phyloP scores from a whole-genome alignment of 2,797 vertebrate genomes.

The Muscicapa comitata region DNA sequence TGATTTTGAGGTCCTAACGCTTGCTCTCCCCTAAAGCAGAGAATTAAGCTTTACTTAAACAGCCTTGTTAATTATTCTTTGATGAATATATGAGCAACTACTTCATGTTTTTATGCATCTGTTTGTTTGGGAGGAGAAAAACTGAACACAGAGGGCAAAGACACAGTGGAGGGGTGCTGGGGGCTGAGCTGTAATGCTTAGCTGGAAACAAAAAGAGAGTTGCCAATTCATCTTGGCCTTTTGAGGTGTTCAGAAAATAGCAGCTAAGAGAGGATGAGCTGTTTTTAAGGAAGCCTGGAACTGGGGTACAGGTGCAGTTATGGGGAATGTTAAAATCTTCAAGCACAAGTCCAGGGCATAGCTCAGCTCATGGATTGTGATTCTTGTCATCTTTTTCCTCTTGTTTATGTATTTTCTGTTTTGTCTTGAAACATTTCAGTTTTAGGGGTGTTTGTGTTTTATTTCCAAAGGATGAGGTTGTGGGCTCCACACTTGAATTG shows the following conservation, averaged over 20 bases:
- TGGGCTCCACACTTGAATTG: neutral
- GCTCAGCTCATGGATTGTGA: neutral
- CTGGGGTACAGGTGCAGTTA: neutral
- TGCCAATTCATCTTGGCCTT: neutral
- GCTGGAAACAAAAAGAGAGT: neutral
- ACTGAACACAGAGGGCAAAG: neutral
- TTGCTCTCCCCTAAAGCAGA: neutral
- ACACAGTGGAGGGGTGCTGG: neutral
- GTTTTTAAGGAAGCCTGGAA: neutral
- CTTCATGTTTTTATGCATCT: neutral
- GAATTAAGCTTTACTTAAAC: constrained; percentile 20
- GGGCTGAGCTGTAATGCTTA: neutral
- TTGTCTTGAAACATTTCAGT: neutral
- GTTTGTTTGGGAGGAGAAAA: neutral
- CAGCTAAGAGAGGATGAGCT: neutral
- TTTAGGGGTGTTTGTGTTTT: neutral
- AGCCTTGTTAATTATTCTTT: neutral
- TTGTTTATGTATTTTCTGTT: neutral
- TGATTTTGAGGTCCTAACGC: neutral
- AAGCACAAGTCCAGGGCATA: neutral
- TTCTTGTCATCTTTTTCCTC: neutral
- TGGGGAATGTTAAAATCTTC: neutral
- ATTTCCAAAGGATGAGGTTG: neutral
- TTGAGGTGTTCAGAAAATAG: neutral
- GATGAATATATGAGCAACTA: neutral